Evolutionary conservation across 1,140 invertebrate species (phyloP).

Genomic region (Pogonus chalceus): DNA sequence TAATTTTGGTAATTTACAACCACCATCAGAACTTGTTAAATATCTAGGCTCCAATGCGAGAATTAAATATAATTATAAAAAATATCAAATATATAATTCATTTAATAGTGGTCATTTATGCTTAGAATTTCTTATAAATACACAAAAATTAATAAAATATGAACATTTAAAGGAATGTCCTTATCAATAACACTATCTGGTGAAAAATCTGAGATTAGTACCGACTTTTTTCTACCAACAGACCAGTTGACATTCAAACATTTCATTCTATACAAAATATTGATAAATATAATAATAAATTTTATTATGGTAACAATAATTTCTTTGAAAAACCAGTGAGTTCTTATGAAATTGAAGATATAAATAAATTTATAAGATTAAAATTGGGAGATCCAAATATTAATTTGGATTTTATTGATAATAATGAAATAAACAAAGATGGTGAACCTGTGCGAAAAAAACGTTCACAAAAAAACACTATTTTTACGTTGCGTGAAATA

Average conservation of each 20-base stretch:
- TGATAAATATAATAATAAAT: slow-evolving; percentile 16
- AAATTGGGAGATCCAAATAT: no score
- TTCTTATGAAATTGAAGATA: slow-evolving; percentile 19
- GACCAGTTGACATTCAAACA: slow-evolving; percentile 14
- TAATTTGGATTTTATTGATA: not conserved
- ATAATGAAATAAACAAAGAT: not conserved
- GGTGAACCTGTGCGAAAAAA: not conserved
- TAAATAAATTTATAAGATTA: slow-evolving; percentile 17
- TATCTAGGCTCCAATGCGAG: slow-evolving; percentile 17
- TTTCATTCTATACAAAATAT: slow-evolving; percentile 20
- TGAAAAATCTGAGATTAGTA: slow-evolving; percentile 10
- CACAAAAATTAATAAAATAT: slow-evolving; percentile 10
- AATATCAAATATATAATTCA: slow-evolving; percentile 10
- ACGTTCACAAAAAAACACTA: not conserved
- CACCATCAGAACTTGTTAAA: slow-evolving; percentile 24
- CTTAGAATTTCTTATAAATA: slow-evolving; percentile 18
- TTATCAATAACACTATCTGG: slow-evolving; percentile 11
- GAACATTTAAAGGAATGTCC: slow-evolving; percentile 9
- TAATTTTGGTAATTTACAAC: slow-evolving; percentile 28
- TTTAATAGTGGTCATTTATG: slow-evolving; percentile 16
- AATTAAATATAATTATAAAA: slow-evolving; percentile 11
- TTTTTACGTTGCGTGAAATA: slow-evolving; percentile 16
- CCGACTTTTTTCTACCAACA: slow-evolving; percentile 19
- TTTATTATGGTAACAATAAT: slow-evolving; percentile 13
- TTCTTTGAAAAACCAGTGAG: slow-evolving; percentile 16